Base-by-base conservation (phyloP, 2,797 vertebrate species). In the Leptoclinus maculatus region DNA sequence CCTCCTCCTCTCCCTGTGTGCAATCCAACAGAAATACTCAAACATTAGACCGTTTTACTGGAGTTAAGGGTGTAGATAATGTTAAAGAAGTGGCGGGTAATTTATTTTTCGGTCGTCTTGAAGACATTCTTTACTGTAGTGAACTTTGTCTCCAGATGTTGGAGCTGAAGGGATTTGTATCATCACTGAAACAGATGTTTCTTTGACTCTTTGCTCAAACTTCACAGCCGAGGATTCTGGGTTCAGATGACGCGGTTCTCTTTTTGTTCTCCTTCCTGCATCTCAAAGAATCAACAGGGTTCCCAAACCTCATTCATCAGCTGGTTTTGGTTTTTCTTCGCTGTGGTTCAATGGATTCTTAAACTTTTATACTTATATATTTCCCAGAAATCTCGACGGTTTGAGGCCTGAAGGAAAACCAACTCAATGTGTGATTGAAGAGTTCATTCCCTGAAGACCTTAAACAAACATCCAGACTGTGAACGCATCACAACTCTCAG, bases 81-180 rank as follows among this genome's bases (percentile, higher is more conserved):
- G 87, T 91, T 93, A 11, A 7, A 41, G 86, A 92, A 93, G 91
- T 90, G 86, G 83, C 73, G 91, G 92, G 92, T 96, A 93, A 96
- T 95, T 96, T 96, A 96, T 97, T 97, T 87, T 85, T 82, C 62
- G 84, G 66, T 82, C 54, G 45, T 90, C 94, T 95, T 89, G 34
- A 79, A 95, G 94, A 93, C 92, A 87, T 78, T 83, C 23, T 19
- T 0, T 17, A 14, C 57, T 11, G 60, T 8, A 64, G 67, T 5
- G 1, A 12, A 72, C 38, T 66, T 78, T 78, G 11, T 11, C n/a
- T 64, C 39, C 79, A 54, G 16, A 43, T 0, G 34, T 54, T 13
- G 59, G 21, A 17, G 71, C 43, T 3, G 71, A 85, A 49, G 64
- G 76, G 66, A 76, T 76, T 75, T 87, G 68, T 34, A 43, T 51